Percentiles rank a stretch among this genome's conserved stretches.
These are phyloP conservation scores for Grapholita molesta DNA, from an alignment of 1,140 invertebrate species.

Conservation along the genomic window DNA sequence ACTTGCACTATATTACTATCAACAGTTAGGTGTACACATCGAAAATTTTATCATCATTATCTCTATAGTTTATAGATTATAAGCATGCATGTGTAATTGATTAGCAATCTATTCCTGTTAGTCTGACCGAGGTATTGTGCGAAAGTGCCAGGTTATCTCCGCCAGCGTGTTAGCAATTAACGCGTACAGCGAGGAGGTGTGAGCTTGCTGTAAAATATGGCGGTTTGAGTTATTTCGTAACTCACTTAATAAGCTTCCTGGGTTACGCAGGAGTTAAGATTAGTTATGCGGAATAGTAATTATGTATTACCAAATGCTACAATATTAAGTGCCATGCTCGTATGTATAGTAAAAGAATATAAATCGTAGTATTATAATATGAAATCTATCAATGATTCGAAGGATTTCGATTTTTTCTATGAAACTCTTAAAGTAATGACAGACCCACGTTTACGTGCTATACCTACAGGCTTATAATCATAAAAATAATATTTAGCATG, in stretches of 20 bases:
- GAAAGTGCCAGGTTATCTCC: background rate
- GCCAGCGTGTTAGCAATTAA: constrained; percentile 7
- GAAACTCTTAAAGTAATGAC: no score
- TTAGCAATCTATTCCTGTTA: background rate
- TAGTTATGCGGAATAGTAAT: background rate
- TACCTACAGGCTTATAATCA: no score
- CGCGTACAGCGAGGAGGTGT: constrained; percentile 1
- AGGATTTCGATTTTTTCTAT: no score
- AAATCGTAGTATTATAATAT: no score
- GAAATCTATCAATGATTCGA: no score
- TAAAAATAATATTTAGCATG: no score
- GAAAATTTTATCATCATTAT: no score
- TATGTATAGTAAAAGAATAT: no score
- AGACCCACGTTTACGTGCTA: no score
- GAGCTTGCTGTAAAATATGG: background rate
- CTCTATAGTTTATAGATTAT: background rate
- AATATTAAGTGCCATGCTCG: background rate
- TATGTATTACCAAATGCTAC: background rate
- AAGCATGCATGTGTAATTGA: background rate
- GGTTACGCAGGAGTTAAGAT: background rate
- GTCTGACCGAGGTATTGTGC: background rate
- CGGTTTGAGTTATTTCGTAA: background rate
- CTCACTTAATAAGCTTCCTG: constrained; percentile 8
- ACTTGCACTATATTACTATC: no score
- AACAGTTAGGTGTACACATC: no score